Percentiles rank a stretch among this genome's conserved stretches.
Evolutionary conservation across 2,888 invertebrate genomes (phyloP).

Genomic region (Habroteleia sp.): DNA sequence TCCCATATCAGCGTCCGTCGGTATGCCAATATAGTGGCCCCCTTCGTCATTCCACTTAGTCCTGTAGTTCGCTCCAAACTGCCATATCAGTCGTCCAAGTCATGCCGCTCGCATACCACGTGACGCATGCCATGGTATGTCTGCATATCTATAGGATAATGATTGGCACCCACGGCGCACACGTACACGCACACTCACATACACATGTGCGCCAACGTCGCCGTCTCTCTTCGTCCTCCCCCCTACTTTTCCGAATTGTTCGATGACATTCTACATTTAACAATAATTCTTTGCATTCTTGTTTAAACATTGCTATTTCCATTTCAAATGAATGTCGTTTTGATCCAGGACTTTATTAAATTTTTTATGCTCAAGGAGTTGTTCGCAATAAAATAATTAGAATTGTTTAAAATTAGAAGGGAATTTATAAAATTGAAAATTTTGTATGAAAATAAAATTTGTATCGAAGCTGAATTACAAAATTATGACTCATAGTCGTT

Average conservation of each 20-base stretch:
- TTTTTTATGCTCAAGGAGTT: too few species aligned
- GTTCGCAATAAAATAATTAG: too few species aligned
- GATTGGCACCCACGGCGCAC: conserved; percentile 15
- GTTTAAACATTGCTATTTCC: conserved; percentile 7
- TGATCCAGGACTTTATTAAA: too few species aligned
- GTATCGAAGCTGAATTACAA: too few species aligned
- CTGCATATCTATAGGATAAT: conserved; percentile 75
- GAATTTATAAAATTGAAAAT: too few species aligned
- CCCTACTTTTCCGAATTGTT: conserved; percentile 3
- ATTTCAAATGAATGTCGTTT: not conserved
- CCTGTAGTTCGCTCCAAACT: conserved; percentile 67
- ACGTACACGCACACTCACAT: conserved; percentile 4
- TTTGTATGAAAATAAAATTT: too few species aligned
- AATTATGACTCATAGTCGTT: too few species aligned
- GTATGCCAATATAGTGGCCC: conserved; percentile 79
- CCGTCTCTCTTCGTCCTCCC: not conserved
- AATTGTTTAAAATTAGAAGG: too few species aligned
- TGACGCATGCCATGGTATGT: conserved; percentile 75
- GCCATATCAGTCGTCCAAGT: conserved; percentile 65
- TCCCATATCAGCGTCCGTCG: conserved; percentile 77
- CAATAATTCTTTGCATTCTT: conserved; percentile 23
- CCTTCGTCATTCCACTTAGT: conserved; percentile 72
- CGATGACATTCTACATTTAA: conserved; percentile 27
- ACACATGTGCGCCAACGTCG: not conserved
- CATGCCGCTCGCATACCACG: conserved; percentile 71